Percentiles rank a stretch among this genome's conserved stretches.
Evolutionary conservation across 1,140 invertebrate species (phyloP).

Genomic region (Eciton burchellii): DNA sequence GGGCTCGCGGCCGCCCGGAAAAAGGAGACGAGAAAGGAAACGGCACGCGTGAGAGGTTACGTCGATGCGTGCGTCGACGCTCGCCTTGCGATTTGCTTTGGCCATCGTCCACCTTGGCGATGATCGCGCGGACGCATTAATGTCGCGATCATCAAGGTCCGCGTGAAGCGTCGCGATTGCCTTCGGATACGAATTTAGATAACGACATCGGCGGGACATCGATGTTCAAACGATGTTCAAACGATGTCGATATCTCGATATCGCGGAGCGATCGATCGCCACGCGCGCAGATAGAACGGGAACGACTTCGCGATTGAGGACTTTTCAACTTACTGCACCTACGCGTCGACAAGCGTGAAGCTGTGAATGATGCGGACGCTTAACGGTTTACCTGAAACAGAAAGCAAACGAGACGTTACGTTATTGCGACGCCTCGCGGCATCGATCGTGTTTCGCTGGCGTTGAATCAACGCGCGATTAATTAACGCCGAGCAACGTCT

Average conservation of each 20-base stretch:
- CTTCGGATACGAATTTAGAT: slow-evolving; percentile 1
- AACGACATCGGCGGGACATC: not conserved
- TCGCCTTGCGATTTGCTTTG: slow-evolving; percentile 28
- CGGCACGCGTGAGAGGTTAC: slow-evolving; percentile 44
- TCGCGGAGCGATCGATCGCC: not conserved
- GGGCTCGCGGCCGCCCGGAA: too few species aligned
- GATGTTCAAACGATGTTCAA: not conserved
- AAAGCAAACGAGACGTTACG: not conserved
- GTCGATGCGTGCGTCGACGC: slow-evolving; percentile 2
- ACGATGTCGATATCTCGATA: not conserved
- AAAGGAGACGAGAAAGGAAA: slow-evolving; percentile 50
- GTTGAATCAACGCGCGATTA: not conserved
- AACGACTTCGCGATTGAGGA: not conserved
- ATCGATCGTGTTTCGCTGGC: not conserved
- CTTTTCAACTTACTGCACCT: slow-evolving; percentile 28
- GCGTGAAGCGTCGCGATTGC: not conserved
- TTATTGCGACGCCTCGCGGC: not conserved
- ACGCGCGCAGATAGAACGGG: too few species aligned
- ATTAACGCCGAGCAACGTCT: too few species aligned
- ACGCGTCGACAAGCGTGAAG: not conserved
- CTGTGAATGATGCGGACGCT: not conserved
- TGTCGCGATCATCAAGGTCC: not conserved
- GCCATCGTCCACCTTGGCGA: slow-evolving; percentile 43
- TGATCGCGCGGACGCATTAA: slow-evolving; percentile 5
- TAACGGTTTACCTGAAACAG: slow-evolving; percentile 44